Evolutionary conservation across 2,888 invertebrate species (phyloP).

Genomic region (Agrochola circellaris): DNA sequence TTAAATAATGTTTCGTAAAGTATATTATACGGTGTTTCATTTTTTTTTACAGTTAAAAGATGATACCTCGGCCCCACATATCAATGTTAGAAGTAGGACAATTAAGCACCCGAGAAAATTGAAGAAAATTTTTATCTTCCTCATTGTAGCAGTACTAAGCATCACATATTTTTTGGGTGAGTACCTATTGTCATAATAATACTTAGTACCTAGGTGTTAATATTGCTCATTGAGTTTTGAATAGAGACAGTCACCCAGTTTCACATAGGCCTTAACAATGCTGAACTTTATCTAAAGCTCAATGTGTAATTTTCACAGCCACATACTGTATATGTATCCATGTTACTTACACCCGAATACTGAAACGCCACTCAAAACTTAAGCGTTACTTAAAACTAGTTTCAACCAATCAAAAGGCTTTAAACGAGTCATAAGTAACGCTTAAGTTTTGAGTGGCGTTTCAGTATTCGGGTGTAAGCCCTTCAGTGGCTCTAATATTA

Average conservation of each 20-base stretch:
- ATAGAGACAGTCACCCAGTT: neutral
- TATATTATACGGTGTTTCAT: neutral
- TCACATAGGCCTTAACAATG: neutral
- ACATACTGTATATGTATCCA: neutral
- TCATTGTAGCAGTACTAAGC: slow-evolving; percentile 82
- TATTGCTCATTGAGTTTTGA: neutral
- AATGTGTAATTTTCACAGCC: neutral
- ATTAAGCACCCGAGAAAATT: slow-evolving; percentile 84
- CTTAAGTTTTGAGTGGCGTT: too few species aligned
- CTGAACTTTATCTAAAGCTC: neutral
- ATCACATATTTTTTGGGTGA: slow-evolving; percentile 87
- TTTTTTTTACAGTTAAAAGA: slow-evolving; percentile 84
- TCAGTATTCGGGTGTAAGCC: too few species aligned
- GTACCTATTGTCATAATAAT: slow-evolving; percentile 55
- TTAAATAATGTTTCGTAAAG: slow-evolving; percentile 12
- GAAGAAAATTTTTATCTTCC: slow-evolving; percentile 84
- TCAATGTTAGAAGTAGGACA: slow-evolving; percentile 78
- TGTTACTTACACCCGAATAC: too few species aligned
- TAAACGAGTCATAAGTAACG: too few species aligned
- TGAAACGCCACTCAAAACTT: too few species aligned
- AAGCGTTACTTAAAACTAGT: too few species aligned
- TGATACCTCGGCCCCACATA: slow-evolving; percentile 82
- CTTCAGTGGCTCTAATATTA: neutral
- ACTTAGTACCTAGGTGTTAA: neutral
- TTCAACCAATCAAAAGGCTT: too few species aligned